Base-by-base conservation (phyloP, 2,113 vertebrate species). In the Dicentrarchus labrax region DNA sequence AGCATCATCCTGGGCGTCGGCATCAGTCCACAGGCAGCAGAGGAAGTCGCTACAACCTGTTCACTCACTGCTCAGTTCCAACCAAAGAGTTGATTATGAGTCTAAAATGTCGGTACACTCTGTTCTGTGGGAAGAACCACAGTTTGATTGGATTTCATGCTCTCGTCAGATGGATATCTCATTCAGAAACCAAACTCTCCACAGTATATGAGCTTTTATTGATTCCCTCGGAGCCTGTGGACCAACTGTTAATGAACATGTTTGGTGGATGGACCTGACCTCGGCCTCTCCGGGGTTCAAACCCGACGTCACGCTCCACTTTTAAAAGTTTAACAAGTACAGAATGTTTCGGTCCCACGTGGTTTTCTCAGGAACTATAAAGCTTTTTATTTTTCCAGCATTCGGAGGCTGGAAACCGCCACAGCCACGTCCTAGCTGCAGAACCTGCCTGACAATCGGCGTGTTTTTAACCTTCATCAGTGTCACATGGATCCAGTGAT, bases 251-350 rank as follows among this genome's bases (percentile, higher is more conserved):
- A 53, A 66, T 62, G 41, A 79, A 39, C 38, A 24, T 12, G 64
- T 62, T 22, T 47, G 64, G 45, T 39, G 24, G 36, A 12, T 56
- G 0, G 16, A 60, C 53, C 36, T 16, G 79, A 57, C 38, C 73
- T 71, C 71, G 9, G 57, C 6, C 11, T 9, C 38, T 71, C 24
- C 22, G 1, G 68, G 30, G 43, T 66, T 54, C 61, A 51, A 16
- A 15, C 22, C 62, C 60, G 0, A 21, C 41, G 70, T 78, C 73
- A 76, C 36, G n/a, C 59, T 30, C 57, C 0, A 56, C 61, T 56
- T 69, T 86, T 83, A 86, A 82, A 76, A 64, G n/a, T 90, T 87
- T 76, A 88, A 83, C 74, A 30, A 80, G 67, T 30, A 57, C 82
- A 67, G 57, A 73, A 83, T 82, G 71, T 83, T 86, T 88, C 72